A percentile compares a stretch with the other conserved stretches of the same genome.
Evolutionary conservation across 2,797 vertebrate genomes (phyloP).

Genomic region (Simalia tracyae): DNA sequence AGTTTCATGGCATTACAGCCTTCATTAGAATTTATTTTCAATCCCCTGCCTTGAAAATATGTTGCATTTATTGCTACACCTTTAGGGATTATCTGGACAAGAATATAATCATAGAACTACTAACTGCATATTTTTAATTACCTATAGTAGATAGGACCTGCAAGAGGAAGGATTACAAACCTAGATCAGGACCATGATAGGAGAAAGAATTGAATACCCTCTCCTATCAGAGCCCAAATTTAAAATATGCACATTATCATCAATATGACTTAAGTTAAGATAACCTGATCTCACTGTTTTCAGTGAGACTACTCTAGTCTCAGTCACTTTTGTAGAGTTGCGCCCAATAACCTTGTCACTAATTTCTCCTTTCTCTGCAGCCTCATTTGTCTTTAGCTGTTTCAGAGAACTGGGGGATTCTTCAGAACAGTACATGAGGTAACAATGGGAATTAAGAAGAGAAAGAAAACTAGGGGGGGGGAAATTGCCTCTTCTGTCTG

Average conservation of each 20-base stretch:
- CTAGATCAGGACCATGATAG: background rate
- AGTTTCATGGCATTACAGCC: too few relatives aligned
- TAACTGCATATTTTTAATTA: background rate
- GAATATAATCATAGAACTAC: too few relatives aligned
- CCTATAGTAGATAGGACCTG: background rate
- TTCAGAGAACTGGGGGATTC: background rate
- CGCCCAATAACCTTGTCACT: background rate
- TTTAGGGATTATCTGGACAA: too few relatives aligned
- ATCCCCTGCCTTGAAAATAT: too few relatives aligned
- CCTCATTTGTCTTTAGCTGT: background rate
- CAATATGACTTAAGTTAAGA: background rate
- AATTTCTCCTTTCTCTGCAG: background rate
- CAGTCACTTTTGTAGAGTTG: background rate
- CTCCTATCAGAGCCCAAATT: background rate
- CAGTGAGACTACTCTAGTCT: background rate
- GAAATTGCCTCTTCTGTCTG: background rate
- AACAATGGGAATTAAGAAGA: background rate
- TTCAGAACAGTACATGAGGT: background rate
- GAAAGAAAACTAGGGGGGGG: background rate
- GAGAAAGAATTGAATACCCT: background rate
- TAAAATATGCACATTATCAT: background rate
- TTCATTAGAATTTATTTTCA: too few relatives aligned
- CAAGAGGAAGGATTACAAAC: background rate
- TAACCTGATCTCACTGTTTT: background rate
- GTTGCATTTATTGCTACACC: too few relatives aligned